These are phyloP conservation scores for Archocentrus centrarchus DNA, from an alignment of 2,113 vertebrate genomes.

Conservation along the genomic window DNA sequence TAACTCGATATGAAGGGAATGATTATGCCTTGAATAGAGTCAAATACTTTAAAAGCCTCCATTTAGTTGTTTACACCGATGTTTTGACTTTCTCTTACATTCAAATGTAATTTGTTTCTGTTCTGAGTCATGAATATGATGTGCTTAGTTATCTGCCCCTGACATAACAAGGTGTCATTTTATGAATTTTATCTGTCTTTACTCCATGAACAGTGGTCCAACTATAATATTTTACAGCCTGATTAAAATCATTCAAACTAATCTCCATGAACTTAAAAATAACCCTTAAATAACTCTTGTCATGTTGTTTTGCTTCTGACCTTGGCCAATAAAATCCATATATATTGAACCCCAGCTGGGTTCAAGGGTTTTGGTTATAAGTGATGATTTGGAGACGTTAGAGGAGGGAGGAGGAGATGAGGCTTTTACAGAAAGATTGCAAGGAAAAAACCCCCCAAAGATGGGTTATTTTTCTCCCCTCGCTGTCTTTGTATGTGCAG, in stretches of 20 bases:
- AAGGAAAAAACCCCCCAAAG: conserved; percentile 1
- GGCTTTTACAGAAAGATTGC: conserved; percentile 11
- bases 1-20: background rate
- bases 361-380: background rate
- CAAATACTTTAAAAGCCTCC: background rate
- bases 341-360: background rate
- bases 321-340: background rate
- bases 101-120: background rate
- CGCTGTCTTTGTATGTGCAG: conserved; percentile 9
- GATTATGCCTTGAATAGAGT: background rate
- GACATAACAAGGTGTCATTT: background rate
- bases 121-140: background rate
- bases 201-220: background rate
- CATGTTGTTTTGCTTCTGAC: background rate
- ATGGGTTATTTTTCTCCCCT: background rate
- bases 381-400: background rate
- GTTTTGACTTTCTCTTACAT: conserved; percentile 1
- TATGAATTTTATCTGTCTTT: background rate
- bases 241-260: conserved; percentile 1
- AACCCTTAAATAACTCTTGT: background rate
- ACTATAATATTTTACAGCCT: background rate
- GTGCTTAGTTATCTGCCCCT: background rate
- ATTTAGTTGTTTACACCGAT: background rate
- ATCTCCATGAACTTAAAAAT: rapidly evolving
- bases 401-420: background rate